These are phyloP conservation scores for Macaria liturata DNA, from an alignment of 2,888 invertebrate genomes.

Conservation along the genomic window DNA sequence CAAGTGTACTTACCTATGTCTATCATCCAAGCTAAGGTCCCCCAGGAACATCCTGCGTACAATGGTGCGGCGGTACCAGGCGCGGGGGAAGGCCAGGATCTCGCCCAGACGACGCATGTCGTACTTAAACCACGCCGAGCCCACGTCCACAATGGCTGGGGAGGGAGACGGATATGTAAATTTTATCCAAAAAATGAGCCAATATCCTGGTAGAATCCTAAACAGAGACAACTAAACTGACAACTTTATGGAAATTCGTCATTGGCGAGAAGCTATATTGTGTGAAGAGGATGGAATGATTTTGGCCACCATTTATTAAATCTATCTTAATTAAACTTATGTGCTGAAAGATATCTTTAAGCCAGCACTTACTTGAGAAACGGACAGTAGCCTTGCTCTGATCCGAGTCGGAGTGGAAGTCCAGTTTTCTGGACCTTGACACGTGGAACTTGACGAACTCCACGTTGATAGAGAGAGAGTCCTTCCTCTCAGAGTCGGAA, in stretches of 20 bases:
- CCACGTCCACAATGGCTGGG: conserved; percentile 95
- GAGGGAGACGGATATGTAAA: too few relatives aligned
- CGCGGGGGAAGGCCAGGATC: conserved; percentile 98
- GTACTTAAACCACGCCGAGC: conserved; percentile 98
- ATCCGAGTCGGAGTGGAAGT: conserved; percentile 88
- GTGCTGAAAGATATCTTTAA: too few relatives aligned
- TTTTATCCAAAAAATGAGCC: too few relatives aligned
- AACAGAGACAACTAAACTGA: too few relatives aligned
- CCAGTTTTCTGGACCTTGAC: conserved; percentile 94
- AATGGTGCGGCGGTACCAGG: conserved; percentile 98
- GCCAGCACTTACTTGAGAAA: conserved; percentile 90
- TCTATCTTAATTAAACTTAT: too few relatives aligned
- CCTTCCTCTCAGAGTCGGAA: conserved; percentile 95
- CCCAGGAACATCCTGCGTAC: conserved; percentile 96
- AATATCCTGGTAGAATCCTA: too few relatives aligned
- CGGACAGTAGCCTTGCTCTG: conserved; percentile 94
- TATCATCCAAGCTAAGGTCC: conserved; percentile 88
- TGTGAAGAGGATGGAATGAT: too few relatives aligned
- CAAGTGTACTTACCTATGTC: conserved; percentile 16
- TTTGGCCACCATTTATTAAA: too few relatives aligned
- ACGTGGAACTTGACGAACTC: conserved; percentile 98
- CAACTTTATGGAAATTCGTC: too few relatives aligned
- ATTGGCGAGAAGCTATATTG: too few relatives aligned
- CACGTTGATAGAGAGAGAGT: conserved; percentile 97
- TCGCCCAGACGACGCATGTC: conserved; percentile 98